Evolutionary conservation across 2,888 invertebrate genomes (phyloP), one percentile per base, ranked within the genome.

Genomic region (Hybos culiciformis): DNA sequence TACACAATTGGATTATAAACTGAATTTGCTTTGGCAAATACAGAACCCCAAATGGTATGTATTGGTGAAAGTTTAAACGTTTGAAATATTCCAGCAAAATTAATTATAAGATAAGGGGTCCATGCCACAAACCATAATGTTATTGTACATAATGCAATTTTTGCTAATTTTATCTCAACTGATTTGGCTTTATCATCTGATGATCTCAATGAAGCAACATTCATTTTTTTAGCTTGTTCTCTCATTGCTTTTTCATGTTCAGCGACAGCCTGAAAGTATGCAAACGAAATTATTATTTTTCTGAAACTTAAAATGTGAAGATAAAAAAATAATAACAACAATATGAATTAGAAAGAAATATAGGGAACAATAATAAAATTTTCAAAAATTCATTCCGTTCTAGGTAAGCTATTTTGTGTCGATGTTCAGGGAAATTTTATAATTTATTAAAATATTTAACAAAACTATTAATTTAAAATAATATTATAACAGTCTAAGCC

Each of bases 61-160:
- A 74, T 56, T 29, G 73, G 73, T 47, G 69, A 70, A 42, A 74
- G 60, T 44, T 60, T 59, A 50, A 63, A 57, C 19, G 67, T 62
- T 47, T 67, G 63, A 49, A 72, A 72, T 49, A 72, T 64, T 37
- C 73, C 73, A 40, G 69, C 60, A 50, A 68, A 69, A 48, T 73
- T 71, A 44, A 75, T 69, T 36, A 72, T 54, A 62, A 75, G 67
- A 51, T 77, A 78, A 3, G 77, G 77, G 9, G 74, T 73, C 79
- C 80, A 80, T 14, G 79, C 78, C 52, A 77, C 62, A 53, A 78
- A 71, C 74, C 77, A 80, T 39, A 78, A 57, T 1, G 73, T 66
- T 48, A 79, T 74, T 45, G 78, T 78, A 46, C 72, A 72, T 51
- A 78, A 56, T 7, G 79, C 77, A 26, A 72, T 71, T 57, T 75